These are phyloP conservation scores for Ceratosolen solmsi DNA, from an alignment of 1,140 invertebrate genomes.

Conservation along the genomic window DNA sequence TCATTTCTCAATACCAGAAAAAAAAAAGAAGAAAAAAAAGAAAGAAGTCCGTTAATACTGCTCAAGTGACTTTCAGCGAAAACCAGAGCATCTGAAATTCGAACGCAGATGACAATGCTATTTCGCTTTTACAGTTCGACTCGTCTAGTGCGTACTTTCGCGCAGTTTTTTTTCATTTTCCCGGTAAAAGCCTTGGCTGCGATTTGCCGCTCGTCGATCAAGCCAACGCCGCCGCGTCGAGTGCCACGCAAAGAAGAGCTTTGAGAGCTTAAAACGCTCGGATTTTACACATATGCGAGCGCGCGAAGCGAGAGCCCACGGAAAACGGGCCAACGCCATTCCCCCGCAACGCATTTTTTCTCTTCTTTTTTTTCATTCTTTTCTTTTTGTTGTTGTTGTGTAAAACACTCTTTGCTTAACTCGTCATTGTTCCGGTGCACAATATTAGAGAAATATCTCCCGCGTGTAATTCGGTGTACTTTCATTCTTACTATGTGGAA, in stretches of 20 bases:
- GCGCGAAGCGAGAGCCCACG: background rate
- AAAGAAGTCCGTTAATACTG: slow-evolving; percentile 35
- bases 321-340: background rate
- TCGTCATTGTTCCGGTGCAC: background rate
- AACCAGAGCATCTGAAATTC: slow-evolving; percentile 47
- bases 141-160: slow-evolving; percentile 37
- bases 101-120: slow-evolving; percentile 49
- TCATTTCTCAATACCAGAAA: slow-evolving; percentile 32
- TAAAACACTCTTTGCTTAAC: background rate
- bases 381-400: background rate
- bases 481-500: background rate
- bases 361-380: background rate
- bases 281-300: slow-evolving; percentile 36
- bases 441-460: background rate
- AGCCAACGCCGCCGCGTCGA: slow-evolving; percentile 43
- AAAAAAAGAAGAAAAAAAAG: slow-evolving; percentile 25
- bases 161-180: slow-evolving; percentile 34
- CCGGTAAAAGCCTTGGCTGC: slow-evolving; percentile 44
- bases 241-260: slow-evolving; percentile 59
- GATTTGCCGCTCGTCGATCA: slow-evolving; percentile 35
- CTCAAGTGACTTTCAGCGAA: slow-evolving; percentile 46
- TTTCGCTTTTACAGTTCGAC: slow-evolving; percentile 52
- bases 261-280: slow-evolving; percentile 66
- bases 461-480: background rate
- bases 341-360: background rate